These are phyloP conservation scores for Sapajus apella DNA, from an alignment of 2,113 vertebrate genomes.

Conservation along the genomic window DNA sequence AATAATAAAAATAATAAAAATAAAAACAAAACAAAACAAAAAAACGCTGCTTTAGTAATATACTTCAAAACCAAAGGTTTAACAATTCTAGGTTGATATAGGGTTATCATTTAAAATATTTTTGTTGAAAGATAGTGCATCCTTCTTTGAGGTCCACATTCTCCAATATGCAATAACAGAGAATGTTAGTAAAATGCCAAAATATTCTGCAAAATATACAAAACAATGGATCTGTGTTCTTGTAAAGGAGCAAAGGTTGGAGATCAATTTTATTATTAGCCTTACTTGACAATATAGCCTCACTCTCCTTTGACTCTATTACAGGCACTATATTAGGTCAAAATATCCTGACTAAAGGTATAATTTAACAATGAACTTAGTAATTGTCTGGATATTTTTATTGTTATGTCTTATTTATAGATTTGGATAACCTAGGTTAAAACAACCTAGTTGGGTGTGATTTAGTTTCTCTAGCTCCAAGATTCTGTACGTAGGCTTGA, in stretches of 20 bases:
- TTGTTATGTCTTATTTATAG: conserved; percentile 51
- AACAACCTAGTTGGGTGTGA: no score
- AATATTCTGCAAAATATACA: neutral
- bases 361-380: conserved; percentile 77
- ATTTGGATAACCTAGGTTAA: neutral
- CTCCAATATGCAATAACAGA: neutral
- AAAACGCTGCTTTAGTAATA: conserved; percentile 64
- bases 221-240: neutral
- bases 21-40: no score
- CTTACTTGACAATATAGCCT: neutral
- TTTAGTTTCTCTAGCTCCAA: neutral
- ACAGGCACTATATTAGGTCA: neutral
- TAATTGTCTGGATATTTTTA: conserved; percentile 80
- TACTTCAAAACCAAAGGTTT: conserved; percentile 65
- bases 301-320: neutral
- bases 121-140: neutral
- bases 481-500: neutral
- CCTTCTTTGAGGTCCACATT: neutral
- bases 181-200: neutral
- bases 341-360: conserved; percentile 60
- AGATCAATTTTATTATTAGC: neutral
- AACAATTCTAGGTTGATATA: conserved; percentile 71
- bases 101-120: conserved; percentile 54
- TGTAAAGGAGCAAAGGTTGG: neutral
- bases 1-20: no score